Base-by-base conservation (phyloP, 2,797 vertebrate genomes). In the Lophotriccus pileatus region DNA sequence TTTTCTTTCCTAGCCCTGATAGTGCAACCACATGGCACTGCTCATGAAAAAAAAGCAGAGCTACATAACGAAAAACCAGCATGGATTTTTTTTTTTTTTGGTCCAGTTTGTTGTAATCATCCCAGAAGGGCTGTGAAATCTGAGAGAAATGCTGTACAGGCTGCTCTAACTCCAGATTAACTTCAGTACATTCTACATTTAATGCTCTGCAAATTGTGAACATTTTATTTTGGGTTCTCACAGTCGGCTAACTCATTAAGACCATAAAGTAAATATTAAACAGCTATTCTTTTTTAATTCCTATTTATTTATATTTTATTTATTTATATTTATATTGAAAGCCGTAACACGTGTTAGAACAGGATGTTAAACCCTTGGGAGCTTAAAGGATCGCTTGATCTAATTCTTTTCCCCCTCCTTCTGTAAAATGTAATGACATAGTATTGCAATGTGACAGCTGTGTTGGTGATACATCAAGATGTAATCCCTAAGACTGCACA, bases 361-460 rank as follows among this genome's bases (percentile, higher is more conserved):
- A 67, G 9, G 63, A 80, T 36, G 37, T 39, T 94, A 94, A 95
- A 82, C 22, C 77, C 44, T 39, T 36, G 27, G 44, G 17, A 92
- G 80, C 86, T 90, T 90, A 76, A 87, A 90, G 60, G 52, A 84
- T 90, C 30, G 0, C 59, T 94, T 87, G 25, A 83, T 90, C 46
- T 76, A 88, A 78, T 84, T 82, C 43, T 84, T 87, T 77, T 28
- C 56, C 43, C 46, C 58, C 17, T 80, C 62, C 75, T 83, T 24
- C 47, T 49, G 14, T 58, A 93, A 93, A 68, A 89, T 50, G 56
- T 36, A 92, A 89, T 46, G 77, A 88, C 83, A 92, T 6, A n/a
- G 36, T 62, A 90, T 3, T 74, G 49, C 63, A 94, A 14, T 37
- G 41, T 44, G 93, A 87, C 88, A 96, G 92, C 77, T 92, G 84